Conservation (phyloP, 2,113 vertebrate species). For the Cinclus cinclus region DNA sequence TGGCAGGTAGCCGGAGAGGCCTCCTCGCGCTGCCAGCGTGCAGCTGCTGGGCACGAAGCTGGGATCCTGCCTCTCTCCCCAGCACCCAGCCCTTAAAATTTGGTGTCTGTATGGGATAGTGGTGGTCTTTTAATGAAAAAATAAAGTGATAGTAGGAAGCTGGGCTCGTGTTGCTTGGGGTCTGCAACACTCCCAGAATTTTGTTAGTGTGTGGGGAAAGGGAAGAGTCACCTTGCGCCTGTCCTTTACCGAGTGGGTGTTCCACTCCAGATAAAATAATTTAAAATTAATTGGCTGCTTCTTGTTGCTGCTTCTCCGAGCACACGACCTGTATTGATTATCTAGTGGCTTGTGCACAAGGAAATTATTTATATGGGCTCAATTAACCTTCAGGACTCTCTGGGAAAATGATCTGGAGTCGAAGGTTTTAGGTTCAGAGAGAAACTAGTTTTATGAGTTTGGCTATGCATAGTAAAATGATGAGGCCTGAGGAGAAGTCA, state of each 20-base stretch:
- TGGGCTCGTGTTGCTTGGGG: background rate
- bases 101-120: too few species aligned
- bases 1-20: background rate
- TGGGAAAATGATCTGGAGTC: background rate
- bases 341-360: background rate
- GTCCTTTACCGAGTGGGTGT: background rate
- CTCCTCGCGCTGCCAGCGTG: background rate
- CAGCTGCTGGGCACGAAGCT: background rate
- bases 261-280: background rate
- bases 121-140: background rate
- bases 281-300: background rate
- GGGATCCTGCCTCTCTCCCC: background rate
- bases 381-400: background rate
- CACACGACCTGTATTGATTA: accelerated
- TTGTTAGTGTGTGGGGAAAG: accelerated
- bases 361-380: background rate
- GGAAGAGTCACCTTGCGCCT: background rate
- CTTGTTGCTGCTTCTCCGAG: background rate
- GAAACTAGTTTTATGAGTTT: background rate
- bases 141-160: background rate
- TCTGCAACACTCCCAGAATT: background rate
- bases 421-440: background rate
- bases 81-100: background rate
- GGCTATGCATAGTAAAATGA: accelerated
- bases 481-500: background rate